A percentile compares a stretch with the other conserved stretches of the same genome.
phyloP scores from a whole-genome alignment of 2,888 invertebrate genomes.

The Automeris io region DNA sequence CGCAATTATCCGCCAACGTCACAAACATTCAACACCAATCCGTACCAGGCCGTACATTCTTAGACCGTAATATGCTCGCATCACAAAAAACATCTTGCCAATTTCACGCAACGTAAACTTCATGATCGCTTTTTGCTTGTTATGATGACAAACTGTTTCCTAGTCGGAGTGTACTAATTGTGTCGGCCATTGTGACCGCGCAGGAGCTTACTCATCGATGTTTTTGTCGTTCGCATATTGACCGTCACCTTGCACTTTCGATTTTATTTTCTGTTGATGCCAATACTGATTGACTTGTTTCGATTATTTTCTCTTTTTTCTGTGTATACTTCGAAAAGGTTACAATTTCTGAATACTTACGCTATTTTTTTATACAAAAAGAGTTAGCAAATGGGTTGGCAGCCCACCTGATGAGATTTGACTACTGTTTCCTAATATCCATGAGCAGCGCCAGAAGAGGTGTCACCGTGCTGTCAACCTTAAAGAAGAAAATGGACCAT shows the following conservation, averaged over 20 bases:
- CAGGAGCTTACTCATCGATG: slow-evolving; percentile 52
- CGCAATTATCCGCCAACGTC: slow-evolving; percentile 5
- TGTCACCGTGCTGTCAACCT: no score
- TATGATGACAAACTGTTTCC: slow-evolving; percentile 68
- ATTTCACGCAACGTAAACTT: slow-evolving; percentile 72
- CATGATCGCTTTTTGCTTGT: slow-evolving; percentile 60
- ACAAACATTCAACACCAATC: not conserved
- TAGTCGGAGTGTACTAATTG: slow-evolving; percentile 51
- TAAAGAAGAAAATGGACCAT: no score
- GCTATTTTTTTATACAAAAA: no score
- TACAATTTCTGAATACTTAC: no score
- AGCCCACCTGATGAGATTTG: no score
- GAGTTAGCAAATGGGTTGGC: no score
- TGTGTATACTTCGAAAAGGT: no score
- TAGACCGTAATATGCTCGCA: slow-evolving; percentile 26
- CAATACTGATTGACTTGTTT: slow-evolving; percentile 14
- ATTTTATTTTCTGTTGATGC: slow-evolving; percentile 35
- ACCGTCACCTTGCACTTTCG: slow-evolving; percentile 64
- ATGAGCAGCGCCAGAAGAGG: no score
- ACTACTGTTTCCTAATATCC: no score
- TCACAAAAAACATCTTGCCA: slow-evolving; percentile 44
- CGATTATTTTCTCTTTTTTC: slow-evolving; percentile 1
- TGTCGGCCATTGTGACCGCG: slow-evolving; percentile 37
- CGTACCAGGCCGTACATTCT: slow-evolving; percentile 21
- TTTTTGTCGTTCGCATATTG: slow-evolving; percentile 47